Evolutionary conservation across 2,888 invertebrate genomes (phyloP).

Genomic region (Macaria notata): DNA sequence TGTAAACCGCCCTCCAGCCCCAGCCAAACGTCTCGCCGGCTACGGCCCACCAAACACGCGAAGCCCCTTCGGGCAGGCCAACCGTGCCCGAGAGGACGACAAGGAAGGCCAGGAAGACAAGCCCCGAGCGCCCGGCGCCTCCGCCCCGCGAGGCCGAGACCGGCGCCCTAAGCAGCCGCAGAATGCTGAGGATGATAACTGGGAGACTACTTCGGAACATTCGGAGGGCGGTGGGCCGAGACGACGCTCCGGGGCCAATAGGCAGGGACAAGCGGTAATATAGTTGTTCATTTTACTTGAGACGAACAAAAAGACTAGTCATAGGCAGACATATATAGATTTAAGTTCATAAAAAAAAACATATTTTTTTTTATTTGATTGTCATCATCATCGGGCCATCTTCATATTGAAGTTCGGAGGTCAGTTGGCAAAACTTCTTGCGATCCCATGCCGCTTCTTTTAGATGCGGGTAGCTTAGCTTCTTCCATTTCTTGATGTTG

Average conservation of each 20-base stretch:
- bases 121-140: slow-evolving; percentile 84
- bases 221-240: slow-evolving; percentile 81
- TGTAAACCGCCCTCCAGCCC: slow-evolving; percentile 66
- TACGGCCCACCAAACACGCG: slow-evolving; percentile 92
- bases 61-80: slow-evolving; percentile 86
- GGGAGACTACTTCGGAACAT: slow-evolving; percentile 93
- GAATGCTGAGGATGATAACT: slow-evolving; percentile 84
- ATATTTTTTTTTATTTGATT: too few species aligned
- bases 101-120: slow-evolving; percentile 77
- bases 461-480: too few species aligned
- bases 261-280: too few species aligned
- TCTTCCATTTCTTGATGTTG: too few species aligned
- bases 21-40: slow-evolving; percentile 85
- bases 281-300: too few species aligned
- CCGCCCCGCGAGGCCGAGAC: slow-evolving; percentile 79
- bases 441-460: too few species aligned
- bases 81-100: slow-evolving; percentile 64
- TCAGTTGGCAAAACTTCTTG: too few species aligned
- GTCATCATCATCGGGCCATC: too few species aligned
- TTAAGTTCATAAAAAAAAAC: too few species aligned
- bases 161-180: slow-evolving; percentile 65
- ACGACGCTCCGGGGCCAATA: slow-evolving; percentile 47
- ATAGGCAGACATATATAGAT: too few species aligned
- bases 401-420: too few species aligned
- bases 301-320: too few species aligned